Evolutionary conservation across 35 echinoderm and acorn worm species (phyloP).

Genomic region (Chiridota heheva): DNA sequence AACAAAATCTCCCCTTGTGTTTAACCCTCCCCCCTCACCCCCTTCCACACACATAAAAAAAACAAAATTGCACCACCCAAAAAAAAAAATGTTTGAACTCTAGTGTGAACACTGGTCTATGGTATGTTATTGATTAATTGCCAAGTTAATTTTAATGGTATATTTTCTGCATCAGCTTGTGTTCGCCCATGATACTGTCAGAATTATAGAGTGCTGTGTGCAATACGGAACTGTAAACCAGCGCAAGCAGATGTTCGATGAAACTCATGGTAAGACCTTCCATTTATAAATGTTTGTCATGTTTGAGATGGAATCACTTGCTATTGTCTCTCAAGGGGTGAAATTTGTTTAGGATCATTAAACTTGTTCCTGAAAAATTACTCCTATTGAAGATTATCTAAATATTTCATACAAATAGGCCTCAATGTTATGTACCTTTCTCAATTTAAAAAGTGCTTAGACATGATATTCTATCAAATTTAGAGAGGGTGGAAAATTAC

Average conservation of each 20-base stretch:
- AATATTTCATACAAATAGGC: too few species aligned
- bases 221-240: conserved; percentile 77
- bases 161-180: conserved; percentile 54
- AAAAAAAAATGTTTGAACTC: background rate
- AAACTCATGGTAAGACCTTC: conserved; percentile 70
- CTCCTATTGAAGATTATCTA: too few species aligned
- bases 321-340: too few species aligned
- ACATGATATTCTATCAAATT: too few species aligned
- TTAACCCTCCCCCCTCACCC: background rate
- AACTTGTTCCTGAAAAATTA: too few species aligned
- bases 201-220: conserved; percentile 94
- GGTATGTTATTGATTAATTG: background rate
- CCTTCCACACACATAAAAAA: background rate
- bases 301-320: background rate
- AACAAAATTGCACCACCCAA: background rate
- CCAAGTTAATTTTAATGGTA: background rate
- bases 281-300: background rate
- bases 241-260: conserved; percentile 74
- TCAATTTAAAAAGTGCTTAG: too few species aligned
- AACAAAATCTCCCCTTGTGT: background rate
- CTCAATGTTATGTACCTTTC: too few species aligned
- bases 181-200: conserved; percentile 84
- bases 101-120: background rate
- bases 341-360: too few species aligned
- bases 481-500: too few species aligned